Evolutionary conservation across 37 sponge, comb jelly and placozoan genomes (phyloP), one percentile per base, ranked within the genome.

Genomic region (Aplysina aerophoba): DNA sequence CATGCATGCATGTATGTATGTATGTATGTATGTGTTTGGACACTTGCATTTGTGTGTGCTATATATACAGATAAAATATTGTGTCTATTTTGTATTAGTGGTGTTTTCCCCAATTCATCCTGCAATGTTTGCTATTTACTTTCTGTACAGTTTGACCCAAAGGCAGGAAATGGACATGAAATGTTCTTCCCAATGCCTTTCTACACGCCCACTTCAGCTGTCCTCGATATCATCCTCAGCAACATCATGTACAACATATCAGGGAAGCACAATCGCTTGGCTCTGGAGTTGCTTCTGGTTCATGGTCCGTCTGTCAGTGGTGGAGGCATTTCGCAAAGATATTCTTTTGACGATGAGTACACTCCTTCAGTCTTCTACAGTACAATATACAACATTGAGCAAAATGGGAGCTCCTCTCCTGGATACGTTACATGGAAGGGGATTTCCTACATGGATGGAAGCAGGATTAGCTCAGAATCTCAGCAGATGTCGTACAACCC

Each of bases 401-500:
- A 37, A 34, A 40, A 37, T 17, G 55, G 15, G 19, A 53, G 27
- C 6, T 27, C 27, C 4, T 33, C 35, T 16, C 27, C 22, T 4
- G 91, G 91, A 0, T 90, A 85, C 83, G 0, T 94, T 14, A 82
- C 73, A 37, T 94, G 91, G 91, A 94, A 94, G 72, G 91, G 89
- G 17, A 90, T 94, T 61, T 90, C 94, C 0, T 94, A 94, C 59
- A 83, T 83, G 38, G 58, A 44, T 24, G 11, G n/a, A 25, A 21
- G 28, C n/a, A 50, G 94, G 5, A 56, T 71, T 31, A 88, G 91
- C 4, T 89, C 94, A 8, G 2, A 38, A 0, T 90, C 94, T 0
- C 89, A 94, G 53, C 89, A 94, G 30, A 81, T 81, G 3, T 81
- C 79, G 14, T 14, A 79, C 35, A 73, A 81, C 16, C 59, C 44